phyloP scores from a whole-genome alignment of 2,888 invertebrate species.

The Chrysodeixis includens region DNA sequence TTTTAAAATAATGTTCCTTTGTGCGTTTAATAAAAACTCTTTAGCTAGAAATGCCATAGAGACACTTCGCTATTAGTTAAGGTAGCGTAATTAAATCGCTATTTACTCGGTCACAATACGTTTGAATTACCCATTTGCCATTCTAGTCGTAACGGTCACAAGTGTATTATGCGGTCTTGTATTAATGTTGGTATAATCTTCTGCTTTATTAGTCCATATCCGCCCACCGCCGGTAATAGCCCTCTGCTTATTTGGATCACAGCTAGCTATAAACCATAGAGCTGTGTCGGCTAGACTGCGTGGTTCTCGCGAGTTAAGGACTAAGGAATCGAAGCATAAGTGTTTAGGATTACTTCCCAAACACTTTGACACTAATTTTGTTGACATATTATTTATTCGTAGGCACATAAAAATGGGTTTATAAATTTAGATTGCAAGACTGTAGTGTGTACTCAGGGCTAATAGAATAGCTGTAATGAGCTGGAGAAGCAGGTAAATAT shows the following conservation, averaged over 20 bases:
- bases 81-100: conserved; percentile 7
- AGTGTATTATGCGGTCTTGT: conserved; percentile 34
- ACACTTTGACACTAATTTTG: no score
- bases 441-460: no score
- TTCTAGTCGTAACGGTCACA: conserved; percentile 31
- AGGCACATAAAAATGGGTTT: no score
- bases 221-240: conserved; percentile 41
- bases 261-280: conserved; percentile 36
- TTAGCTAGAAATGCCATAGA: background rate
- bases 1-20: conserved; percentile 1
- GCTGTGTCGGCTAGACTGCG: conserved; percentile 28
- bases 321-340: conserved; percentile 9
- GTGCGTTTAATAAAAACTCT: background rate
- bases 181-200: conserved; percentile 35
- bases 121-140: conserved; percentile 39
- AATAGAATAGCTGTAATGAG: no score
- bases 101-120: conserved; percentile 19
- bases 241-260: conserved; percentile 46
- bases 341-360: no score
- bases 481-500: no score
- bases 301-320: conserved; percentile 18
- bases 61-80: background rate
- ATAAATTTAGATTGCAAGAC: no score
- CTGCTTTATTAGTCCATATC: conserved; percentile 49
- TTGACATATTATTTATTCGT: no score